Evolutionary conservation across 2,888 invertebrate species (phyloP).

Genomic region (Volucella inflata): DNA sequence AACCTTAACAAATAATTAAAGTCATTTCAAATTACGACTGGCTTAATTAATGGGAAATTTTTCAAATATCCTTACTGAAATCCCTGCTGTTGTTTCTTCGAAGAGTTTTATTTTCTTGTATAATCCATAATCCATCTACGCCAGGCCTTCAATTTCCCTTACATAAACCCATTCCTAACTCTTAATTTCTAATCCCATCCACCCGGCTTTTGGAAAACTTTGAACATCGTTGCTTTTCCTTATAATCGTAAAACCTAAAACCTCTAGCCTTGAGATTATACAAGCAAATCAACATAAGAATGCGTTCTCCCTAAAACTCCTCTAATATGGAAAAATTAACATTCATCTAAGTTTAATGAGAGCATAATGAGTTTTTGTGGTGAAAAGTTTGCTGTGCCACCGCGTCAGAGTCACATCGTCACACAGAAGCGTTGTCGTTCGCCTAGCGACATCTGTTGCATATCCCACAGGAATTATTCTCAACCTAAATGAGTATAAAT

Average conservation of each 20-base stretch:
- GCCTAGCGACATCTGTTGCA: slow-evolving; percentile 68
- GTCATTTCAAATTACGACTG: too few relatives aligned
- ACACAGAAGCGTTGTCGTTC: too few relatives aligned
- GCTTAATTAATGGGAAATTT: too few relatives aligned
- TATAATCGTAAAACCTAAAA: neutral
- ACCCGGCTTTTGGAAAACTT: too few relatives aligned
- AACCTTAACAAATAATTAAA: too few relatives aligned
- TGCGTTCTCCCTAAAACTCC: slow-evolving; percentile 16
- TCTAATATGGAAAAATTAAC: slow-evolving; percentile 64
- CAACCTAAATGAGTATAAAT: slow-evolving; percentile 69
- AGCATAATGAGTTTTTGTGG: slow-evolving; percentile 64
- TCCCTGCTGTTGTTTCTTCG: too few relatives aligned
- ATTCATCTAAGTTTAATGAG: slow-evolving; percentile 72
- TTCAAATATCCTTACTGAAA: too few relatives aligned
- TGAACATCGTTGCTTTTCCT: neutral
- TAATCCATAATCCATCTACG: too few relatives aligned
- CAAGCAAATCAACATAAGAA: slow-evolving; percentile 27
- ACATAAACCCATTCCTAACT: too few relatives aligned
- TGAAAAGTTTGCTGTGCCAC: slow-evolving; percentile 42
- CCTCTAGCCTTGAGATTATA: slow-evolving; percentile 1
- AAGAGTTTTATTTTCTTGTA: too few relatives aligned
- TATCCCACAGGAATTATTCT: slow-evolving; percentile 65
- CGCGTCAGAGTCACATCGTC: neutral
- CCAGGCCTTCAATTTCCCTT: too few relatives aligned
- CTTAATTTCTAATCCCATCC: too few relatives aligned